Conservation (phyloP, 2,797 vertebrate genomes). For the Lophius americanus region DNA sequence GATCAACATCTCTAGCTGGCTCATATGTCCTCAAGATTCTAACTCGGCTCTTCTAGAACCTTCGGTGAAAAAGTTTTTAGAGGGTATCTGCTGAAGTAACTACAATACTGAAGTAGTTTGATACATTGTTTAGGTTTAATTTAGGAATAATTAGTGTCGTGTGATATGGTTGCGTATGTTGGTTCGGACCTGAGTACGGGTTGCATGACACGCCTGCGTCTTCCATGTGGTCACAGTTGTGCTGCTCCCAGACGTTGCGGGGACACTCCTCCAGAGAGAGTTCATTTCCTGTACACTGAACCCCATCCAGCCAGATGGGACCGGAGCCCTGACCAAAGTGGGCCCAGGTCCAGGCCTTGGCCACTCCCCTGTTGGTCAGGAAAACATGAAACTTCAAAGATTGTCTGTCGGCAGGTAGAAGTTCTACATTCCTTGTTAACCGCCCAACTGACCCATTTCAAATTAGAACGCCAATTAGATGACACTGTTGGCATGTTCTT, state of each 20-base stretch:
- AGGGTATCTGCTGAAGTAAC: too few species aligned
- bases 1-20: too few species aligned
- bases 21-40: too few species aligned
- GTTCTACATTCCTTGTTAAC: too few species aligned
- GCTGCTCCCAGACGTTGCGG: conserved; percentile 85
- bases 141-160: not conserved
- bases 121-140: too few species aligned
- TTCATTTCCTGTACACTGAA: conserved; percentile 89
- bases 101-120: too few species aligned
- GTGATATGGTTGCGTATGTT: not conserved
- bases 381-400: conserved; percentile 1
- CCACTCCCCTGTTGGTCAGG: conserved; percentile 74
- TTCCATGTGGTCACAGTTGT: conserved; percentile 89
- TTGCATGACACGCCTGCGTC: conserved; percentile 88
- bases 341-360: conserved; percentile 83
- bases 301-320: conserved; percentile 84
- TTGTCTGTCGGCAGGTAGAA: too few species aligned
- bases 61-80: too few species aligned
- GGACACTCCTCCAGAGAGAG: conserved; percentile 88
- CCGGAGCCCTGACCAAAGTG: conserved; percentile 84
- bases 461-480: too few species aligned
- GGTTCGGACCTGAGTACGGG: conserved; percentile 75
- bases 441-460: too few species aligned
- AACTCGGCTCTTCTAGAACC: too few species aligned
- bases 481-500: not conserved